Evolutionary conservation across 1,140 invertebrate species (phyloP).

Genomic region (Caenorhabditis briggsae): DNA sequence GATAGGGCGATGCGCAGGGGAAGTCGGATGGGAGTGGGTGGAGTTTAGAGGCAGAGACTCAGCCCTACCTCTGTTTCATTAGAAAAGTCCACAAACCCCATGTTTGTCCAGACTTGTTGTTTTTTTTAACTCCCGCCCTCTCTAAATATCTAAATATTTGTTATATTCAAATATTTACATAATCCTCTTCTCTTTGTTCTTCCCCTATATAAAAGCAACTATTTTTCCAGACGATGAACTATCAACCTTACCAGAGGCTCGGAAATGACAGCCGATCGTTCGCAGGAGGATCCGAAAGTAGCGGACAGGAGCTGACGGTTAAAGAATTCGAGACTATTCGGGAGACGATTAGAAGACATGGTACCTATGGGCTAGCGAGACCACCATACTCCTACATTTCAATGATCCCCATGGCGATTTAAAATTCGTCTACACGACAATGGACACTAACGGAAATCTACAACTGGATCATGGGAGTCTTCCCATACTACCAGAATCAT

Average conservation of each 20-base stretch:
- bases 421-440: conserved; percentile 94
- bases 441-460: conserved; percentile 98
- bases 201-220: not conserved
- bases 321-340: conserved; percentile 57
- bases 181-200: not conserved
- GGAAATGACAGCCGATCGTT: not conserved
- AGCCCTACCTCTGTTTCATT: not conserved
- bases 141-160: conserved; percentile 38
- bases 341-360: conserved; percentile 80
- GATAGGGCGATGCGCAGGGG: conserved; percentile 7
- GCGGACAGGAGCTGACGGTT: not conserved
- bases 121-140: not conserved
- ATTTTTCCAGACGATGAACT: conserved; percentile 35
- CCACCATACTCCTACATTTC: conserved; percentile 99
- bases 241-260: not conserved
- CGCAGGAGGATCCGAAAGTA: too few relatives aligned
- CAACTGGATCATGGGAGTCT: conserved; percentile 99
- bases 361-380: conserved; percentile 96
- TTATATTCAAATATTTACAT: conserved; percentile 49
- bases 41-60: not conserved
- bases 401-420: conserved; percentile 98
- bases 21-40: not conserved
- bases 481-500: conserved; percentile 97
- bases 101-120: not conserved
- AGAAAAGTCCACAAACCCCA: not conserved